Percentiles rank a stretch among this genome's conserved stretches.
These are phyloP conservation scores for Tridacna gigas DNA, from an alignment of 2,888 invertebrate genomes.

Conservation along the genomic window DNA sequence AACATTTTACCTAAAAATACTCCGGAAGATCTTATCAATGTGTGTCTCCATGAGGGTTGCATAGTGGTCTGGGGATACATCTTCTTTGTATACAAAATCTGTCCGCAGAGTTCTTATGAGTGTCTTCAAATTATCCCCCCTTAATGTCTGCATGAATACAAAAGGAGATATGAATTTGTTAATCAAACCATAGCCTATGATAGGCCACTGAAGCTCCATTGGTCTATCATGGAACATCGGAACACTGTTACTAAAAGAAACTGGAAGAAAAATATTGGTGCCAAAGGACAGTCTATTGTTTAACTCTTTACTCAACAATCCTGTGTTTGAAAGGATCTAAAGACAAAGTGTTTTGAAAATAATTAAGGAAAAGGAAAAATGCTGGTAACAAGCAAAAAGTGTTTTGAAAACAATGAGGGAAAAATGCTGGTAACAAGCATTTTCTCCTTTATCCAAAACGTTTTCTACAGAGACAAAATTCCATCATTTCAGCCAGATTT, in stretches of 20 bases:
- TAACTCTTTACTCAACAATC: too few species aligned
- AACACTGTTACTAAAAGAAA: too few species aligned
- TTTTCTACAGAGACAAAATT: neutral
- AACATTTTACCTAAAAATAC: conserved; percentile 36
- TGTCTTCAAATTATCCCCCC: conserved; percentile 41
- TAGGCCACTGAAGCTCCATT: too few species aligned
- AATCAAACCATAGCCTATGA: too few species aligned
- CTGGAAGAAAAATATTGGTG: too few species aligned
- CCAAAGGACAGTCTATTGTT: too few species aligned
- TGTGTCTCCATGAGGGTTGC: conserved; percentile 65
- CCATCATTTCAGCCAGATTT: neutral
- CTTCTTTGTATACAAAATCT: conserved; percentile 59
- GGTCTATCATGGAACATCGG: too few species aligned
- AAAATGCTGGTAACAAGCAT: neutral
- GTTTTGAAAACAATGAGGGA: neutral
- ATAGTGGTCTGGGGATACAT: conserved; percentile 59
- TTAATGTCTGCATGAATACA: conserved; percentile 37
- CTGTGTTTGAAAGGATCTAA: too few species aligned
- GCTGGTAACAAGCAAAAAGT: too few species aligned
- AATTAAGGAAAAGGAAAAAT: too few species aligned
- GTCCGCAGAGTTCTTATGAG: conserved; percentile 46
- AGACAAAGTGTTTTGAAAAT: too few species aligned
- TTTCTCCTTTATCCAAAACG: neutral
- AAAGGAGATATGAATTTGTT: too few species aligned
- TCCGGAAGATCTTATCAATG: conserved; percentile 59